These are phyloP conservation scores for Lerema accius DNA, from an alignment of 1,140 invertebrate genomes.

Conservation along the genomic window DNA sequence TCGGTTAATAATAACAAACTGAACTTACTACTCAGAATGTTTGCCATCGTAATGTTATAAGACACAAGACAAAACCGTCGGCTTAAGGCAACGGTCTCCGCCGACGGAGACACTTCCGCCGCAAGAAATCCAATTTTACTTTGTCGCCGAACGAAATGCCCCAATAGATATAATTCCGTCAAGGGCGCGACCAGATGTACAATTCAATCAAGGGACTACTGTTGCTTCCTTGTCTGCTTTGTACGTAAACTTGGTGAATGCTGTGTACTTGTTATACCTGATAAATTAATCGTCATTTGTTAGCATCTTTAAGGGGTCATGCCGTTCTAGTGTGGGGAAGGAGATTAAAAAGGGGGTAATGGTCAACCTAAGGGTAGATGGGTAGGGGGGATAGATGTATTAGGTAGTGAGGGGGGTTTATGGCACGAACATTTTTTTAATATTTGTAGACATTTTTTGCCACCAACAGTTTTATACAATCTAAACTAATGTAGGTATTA, in stretches of 20 bases:
- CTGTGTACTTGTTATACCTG: neutral
- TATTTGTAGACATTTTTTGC: too few relatives aligned
- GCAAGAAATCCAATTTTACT: constrained; percentile 81
- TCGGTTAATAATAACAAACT: too few relatives aligned
- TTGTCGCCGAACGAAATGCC: constrained; percentile 74
- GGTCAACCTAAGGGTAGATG: too few relatives aligned
- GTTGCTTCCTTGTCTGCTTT: constrained; percentile 36
- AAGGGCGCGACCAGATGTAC: constrained; percentile 70
- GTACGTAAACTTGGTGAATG: neutral
- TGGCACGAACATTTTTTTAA: too few relatives aligned
- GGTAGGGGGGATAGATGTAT: too few relatives aligned
- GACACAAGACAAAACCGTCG: constrained; percentile 62
- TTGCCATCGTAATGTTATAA: neutral
- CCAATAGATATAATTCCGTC: constrained; percentile 79
- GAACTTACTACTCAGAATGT: neutral
- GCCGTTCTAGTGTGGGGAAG: too few relatives aligned
- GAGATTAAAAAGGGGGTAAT: too few relatives aligned
- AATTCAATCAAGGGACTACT: constrained; percentile 67
- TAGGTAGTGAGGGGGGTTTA: too few relatives aligned
- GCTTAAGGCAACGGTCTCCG: constrained; percentile 59
- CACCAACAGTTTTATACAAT: too few relatives aligned
- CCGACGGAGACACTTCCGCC: constrained; percentile 63
- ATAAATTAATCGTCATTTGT: constrained; percentile 9
- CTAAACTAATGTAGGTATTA: too few relatives aligned
- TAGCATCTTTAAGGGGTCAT: too few relatives aligned